Base-by-base conservation (phyloP, 1,140 invertebrate genomes). In the Drosophila aff. region DNA sequence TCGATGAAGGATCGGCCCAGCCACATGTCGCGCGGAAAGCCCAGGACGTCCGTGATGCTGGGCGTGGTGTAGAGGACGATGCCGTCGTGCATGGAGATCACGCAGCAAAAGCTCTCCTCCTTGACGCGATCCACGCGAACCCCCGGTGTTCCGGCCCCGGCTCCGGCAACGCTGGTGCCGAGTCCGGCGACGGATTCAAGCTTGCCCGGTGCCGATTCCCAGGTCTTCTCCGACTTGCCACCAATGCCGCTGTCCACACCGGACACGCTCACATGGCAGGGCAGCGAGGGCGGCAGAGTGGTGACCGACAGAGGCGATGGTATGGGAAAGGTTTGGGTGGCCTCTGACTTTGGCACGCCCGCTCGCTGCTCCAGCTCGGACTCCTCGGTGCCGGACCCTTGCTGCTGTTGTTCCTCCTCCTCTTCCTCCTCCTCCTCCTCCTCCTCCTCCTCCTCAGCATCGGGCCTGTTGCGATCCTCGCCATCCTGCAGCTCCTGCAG, bases 1-100 rank as follows among this genome's bases (percentile, higher is more conserved):
- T 98, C 96, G 58, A 97, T 96, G 81, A 98, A 97, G 4, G 96
- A 97, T 49, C 96, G 93, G 7, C 97, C 97, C n/a, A 97, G 93
- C 96, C 96, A 97, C 94, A 97, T 96, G 62, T 98, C 96, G 76
- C 96, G 96, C 0, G 96, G 95, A 89, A 96, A 98, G 16, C 96
- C 97, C 26, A 98, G 93, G n/a, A 95, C 94, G 6, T 95, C 93
- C 1, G 95, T 95, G 36, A 97, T 93, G 33, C 94, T 95, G 11
- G 95, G 91, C 4, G 97, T 96, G 31, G 96, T 96, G 79, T 96
- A 96, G 63, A 97, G 93, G 0, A 98, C 96, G 2, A 96, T 94
- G 18, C 97, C 97, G 79, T 97, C 96, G 40, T 95, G 94, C 95
- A 98, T 96, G 3, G 97, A 97, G 68, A 98, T 96, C 1, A 97